Base-by-base conservation (phyloP, 2,113 vertebrate species). In the Cavia aperea region DNA sequence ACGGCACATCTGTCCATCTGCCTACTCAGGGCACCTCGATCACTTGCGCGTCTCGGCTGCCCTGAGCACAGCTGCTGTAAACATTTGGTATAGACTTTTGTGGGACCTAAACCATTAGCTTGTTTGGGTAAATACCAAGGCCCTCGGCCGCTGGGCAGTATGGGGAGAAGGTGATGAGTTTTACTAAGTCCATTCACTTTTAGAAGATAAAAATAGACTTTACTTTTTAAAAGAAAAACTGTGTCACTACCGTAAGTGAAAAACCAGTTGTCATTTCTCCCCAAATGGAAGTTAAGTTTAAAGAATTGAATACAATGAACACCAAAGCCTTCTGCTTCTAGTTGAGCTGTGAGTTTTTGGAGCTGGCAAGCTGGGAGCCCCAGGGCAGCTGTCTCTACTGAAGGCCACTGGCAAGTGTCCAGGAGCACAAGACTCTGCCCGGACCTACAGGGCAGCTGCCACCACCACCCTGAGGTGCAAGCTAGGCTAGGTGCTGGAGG, bases 401-500 rank as follows among this genome's bases (percentile, higher is more conserved):
- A 49, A 83, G 56, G 43, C 56, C 65, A n/a, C 9, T 4, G 43
- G 81, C 46, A 85, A n/a, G 36, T 56, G 46, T 39, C 9, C 39
- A 26, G 33, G 13, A 23, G 23, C 6, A 5, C 31, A 29, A 14
- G 49, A 4, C 36, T 26, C 46, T 16, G 7, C 60, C 49, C 24
- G 43, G 63, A 31, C 33, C 23, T 24, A 15, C 23, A 23, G 62
- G 63, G 1, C 73, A 31, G 31, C 12, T 2, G 1, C 26, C 26
- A 36, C 12, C 4, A 1, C 26, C 26, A 43, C 18, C 46, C 1
- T 7, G 16, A 10, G 54, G 18, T 12, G 16, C 1, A 3, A 51
- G 68, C 56, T 21, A 5, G 4, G 46, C 31, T 8, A 5, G 18
- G 14, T 12, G 16, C 33, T 11, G 18, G 36, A 46, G 49, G 62